phyloP scores from a whole-genome alignment of 2,888 invertebrate species.

The Pterostichus niger region DNA sequence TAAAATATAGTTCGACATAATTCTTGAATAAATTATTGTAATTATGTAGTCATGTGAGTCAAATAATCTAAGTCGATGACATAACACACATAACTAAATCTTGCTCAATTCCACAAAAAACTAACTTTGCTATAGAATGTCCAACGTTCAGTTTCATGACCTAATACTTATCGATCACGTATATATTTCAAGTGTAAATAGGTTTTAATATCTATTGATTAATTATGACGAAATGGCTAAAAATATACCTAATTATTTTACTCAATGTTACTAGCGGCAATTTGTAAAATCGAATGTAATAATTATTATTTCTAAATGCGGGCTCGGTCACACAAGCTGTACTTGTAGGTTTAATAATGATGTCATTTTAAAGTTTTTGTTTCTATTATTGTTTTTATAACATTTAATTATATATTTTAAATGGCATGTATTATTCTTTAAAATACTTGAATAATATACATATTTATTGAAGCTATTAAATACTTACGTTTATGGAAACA shows the following conservation, averaged over 20 bases:
- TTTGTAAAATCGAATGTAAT: background rate
- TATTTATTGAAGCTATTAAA: background rate
- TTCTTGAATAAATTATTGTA: too few relatives aligned
- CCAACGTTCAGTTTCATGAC: background rate
- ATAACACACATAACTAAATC: background rate
- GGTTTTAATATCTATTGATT: constrained; percentile 12
- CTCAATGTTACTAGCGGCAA: background rate
- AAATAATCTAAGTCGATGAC: background rate
- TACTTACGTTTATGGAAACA: background rate
- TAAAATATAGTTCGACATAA: too few relatives aligned
- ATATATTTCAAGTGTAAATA: background rate
- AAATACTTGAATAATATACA: background rate
- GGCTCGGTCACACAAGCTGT: constrained; percentile 8
- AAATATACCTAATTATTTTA: constrained; percentile 6
- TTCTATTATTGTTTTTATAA: background rate
- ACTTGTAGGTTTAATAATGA: background rate
- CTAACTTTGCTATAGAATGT: background rate
- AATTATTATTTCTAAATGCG: background rate
- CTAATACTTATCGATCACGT: background rate
- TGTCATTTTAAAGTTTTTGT: constrained; percentile 4
- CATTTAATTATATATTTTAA: background rate
- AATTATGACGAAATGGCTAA: constrained; percentile 1
- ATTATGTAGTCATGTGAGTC: too few relatives aligned
- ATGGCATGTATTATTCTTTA: background rate
- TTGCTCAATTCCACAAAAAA: background rate